These are phyloP conservation scores for Cyclargus thomasi DNA, from an alignment of 1,140 invertebrate species.

Conservation along the genomic window DNA sequence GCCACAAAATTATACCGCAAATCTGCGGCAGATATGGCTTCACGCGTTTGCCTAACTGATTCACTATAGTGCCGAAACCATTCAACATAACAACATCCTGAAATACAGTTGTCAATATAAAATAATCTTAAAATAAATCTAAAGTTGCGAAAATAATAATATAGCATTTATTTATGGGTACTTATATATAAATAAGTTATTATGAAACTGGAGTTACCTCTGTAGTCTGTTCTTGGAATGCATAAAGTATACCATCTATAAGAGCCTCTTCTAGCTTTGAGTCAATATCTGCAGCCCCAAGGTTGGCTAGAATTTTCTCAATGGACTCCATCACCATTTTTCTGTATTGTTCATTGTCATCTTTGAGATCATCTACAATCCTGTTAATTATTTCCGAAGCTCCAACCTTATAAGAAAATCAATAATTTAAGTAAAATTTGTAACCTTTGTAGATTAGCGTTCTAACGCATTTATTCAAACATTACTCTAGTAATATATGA, in stretches of 20 bases:
- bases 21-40: slow-evolving; percentile 99
- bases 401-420: slow-evolving; percentile 80
- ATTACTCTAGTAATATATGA: no score
- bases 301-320: slow-evolving; percentile 98
- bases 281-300: slow-evolving; percentile 98
- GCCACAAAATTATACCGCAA: slow-evolving; percentile 99
- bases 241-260: slow-evolving; percentile 99
- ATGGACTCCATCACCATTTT: slow-evolving; percentile 99
- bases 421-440: slow-evolving; percentile 16
- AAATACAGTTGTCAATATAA: slow-evolving; percentile 13
- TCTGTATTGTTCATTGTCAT: slow-evolving; percentile 99
- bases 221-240: slow-evolving; percentile 99
- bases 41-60: slow-evolving; percentile 96
- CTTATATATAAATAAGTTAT: no score
- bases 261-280: slow-evolving; percentile 98
- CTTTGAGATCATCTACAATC: slow-evolving; percentile 99
- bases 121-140: no score
- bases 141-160: no score
- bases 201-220: slow-evolving; percentile 79
- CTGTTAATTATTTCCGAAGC: slow-evolving; percentile 98
- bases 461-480: no score
- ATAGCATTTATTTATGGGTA: no score
- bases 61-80: slow-evolving; percentile 99
- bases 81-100: slow-evolving; percentile 99
- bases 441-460: no score